phyloP scores from a whole-genome alignment of 2,888 invertebrate genomes.

The Idaea biselata region DNA sequence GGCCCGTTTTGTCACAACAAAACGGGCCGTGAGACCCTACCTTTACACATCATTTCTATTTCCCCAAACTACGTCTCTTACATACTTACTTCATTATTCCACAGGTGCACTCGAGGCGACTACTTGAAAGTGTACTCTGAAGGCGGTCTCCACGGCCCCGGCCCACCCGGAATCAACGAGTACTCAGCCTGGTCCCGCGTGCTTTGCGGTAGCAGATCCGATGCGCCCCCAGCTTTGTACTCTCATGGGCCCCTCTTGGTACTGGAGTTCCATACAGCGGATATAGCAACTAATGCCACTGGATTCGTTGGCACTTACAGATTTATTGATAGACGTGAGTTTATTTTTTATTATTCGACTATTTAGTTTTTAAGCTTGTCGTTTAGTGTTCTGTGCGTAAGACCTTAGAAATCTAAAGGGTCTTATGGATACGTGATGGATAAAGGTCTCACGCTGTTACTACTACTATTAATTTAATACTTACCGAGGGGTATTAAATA shows the following conservation, averaged over 20 bases:
- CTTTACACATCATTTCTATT: no score
- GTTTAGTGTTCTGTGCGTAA: not conserved
- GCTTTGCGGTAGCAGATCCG: constrained; percentile 85
- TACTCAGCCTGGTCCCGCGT: constrained; percentile 88
- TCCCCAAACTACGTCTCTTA: no score
- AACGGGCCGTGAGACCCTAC: no score
- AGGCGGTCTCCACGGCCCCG: constrained; percentile 84
- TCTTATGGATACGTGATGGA: no score
- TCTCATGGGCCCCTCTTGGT: constrained; percentile 87
- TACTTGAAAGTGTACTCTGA: constrained; percentile 89
- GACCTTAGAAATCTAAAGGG: not conserved
- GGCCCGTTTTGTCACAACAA: not conserved
- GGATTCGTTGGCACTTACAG: constrained; percentile 88
- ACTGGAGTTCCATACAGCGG: constrained; percentile 85
- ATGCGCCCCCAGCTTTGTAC: constrained; percentile 86
- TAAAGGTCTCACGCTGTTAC: no score
- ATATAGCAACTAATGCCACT: constrained; percentile 75
- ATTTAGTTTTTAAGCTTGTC: constrained; percentile 13
- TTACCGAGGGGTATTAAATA: no score
- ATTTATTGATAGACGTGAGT: constrained; percentile 89
- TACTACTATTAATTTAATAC: no score
- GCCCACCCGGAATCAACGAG: constrained; percentile 87
- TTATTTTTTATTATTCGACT: not conserved
- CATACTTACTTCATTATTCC: constrained; percentile 39
- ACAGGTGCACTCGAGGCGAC: constrained; percentile 87